phyloP scores from a whole-genome alignment of 2,888 invertebrate species.

The Copidosoma aretas region DNA sequence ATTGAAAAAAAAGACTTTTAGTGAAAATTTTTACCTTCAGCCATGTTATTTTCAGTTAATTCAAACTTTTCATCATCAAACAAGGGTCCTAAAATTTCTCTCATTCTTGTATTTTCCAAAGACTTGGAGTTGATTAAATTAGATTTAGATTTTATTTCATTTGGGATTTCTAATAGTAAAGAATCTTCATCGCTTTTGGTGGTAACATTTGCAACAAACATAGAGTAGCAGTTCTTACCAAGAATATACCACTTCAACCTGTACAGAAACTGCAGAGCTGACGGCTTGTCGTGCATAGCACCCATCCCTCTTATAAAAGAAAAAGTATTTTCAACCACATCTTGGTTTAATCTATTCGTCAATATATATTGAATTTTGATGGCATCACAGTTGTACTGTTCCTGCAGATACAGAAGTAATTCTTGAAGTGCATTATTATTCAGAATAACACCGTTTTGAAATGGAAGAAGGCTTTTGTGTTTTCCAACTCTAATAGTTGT shows the following conservation, averaged over 20 bases:
- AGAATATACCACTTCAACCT: conserved; percentile 14
- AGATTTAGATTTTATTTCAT: too few relatives aligned
- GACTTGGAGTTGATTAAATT: too few relatives aligned
- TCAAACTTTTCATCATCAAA: too few relatives aligned
- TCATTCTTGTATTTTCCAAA: too few relatives aligned
- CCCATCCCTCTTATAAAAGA: conserved; percentile 49
- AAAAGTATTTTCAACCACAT: conserved; percentile 48
- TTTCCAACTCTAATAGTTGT: background rate
- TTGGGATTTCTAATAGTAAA: too few relatives aligned
- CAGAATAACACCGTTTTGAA: conserved; percentile 17
- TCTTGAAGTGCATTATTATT: conserved; percentile 7
- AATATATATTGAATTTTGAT: conserved; percentile 18
- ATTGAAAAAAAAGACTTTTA: too few relatives aligned
- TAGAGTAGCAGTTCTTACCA: background rate
- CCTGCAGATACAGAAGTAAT: conserved; percentile 3
- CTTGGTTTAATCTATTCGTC: conserved; percentile 34
- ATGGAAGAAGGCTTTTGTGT: background rate
- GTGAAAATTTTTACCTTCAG: too few relatives aligned
- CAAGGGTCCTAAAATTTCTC: too few relatives aligned
- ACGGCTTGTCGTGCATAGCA: conserved; percentile 6
- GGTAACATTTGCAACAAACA: too few relatives aligned
- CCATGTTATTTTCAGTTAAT: too few relatives aligned
- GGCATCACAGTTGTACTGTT: conserved; percentile 1
- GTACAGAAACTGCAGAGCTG: conserved; percentile 8
- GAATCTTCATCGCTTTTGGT: too few relatives aligned